Percentiles rank a stretch among this genome's conserved stretches.
phyloP scores from a whole-genome alignment of 2,888 invertebrate genomes.

The Leucophenga montana region DNA sequence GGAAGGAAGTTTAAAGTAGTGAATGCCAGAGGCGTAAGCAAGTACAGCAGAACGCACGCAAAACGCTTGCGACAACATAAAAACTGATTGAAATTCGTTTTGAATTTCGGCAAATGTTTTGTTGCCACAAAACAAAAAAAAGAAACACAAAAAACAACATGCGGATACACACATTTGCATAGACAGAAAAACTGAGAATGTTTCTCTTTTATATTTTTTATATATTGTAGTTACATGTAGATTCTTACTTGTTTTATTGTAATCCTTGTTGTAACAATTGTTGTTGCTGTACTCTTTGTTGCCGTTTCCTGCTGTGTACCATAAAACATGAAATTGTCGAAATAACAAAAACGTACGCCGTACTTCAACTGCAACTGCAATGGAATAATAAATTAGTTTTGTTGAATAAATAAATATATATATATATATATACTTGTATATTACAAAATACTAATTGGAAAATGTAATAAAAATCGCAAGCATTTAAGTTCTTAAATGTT shows the following conservation, averaged over 20 bases:
- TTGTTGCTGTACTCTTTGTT: conserved; percentile 2
- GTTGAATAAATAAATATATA: not conserved
- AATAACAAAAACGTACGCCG: not conserved
- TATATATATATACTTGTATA: too few relatives aligned
- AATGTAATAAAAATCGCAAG: too few relatives aligned
- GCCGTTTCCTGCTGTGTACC: conserved; percentile 7
- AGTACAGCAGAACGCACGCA: not conserved
- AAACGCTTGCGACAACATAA: not conserved
- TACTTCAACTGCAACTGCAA: not conserved
- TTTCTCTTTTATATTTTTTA: too few relatives aligned
- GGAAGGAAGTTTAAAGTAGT: too few relatives aligned
- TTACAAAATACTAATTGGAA: too few relatives aligned
- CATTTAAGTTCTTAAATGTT: too few relatives aligned
- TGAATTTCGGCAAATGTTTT: conserved; percentile 3
- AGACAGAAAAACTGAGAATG: too few relatives aligned
- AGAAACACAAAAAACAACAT: not conserved
- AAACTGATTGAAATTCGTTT: conserved; percentile 22
- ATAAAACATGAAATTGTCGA: conserved; percentile 15
- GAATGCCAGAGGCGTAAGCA: conserved; percentile 41
- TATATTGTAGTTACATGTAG: too few relatives aligned
- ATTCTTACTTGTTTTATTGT: conserved; percentile 5
- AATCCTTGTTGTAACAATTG: not conserved
- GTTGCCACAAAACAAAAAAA: too few relatives aligned
- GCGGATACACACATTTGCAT: too few relatives aligned
- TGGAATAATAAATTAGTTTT: conserved; percentile 3